These are phyloP conservation scores for Aplochiton taeniatus DNA, from an alignment of 2,797 vertebrate species.

Conservation along the genomic window DNA sequence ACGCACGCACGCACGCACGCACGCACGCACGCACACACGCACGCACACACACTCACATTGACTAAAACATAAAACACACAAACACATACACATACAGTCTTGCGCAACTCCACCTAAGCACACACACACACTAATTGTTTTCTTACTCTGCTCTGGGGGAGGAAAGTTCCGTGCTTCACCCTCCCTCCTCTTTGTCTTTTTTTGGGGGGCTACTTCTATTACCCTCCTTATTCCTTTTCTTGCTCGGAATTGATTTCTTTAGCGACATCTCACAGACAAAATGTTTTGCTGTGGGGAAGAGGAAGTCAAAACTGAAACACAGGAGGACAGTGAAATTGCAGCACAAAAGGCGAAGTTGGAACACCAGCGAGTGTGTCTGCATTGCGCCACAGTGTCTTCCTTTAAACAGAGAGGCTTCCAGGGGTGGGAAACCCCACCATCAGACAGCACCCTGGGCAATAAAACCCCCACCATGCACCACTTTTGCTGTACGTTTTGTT, in stretches of 20 bases:
- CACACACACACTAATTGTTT: slow-evolving; percentile 9
- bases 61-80: slow-evolving; percentile 15
- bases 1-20: slow-evolving; percentile 7
- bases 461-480: slow-evolving; percentile 60
- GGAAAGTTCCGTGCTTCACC: slow-evolving; percentile 15
- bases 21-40: slow-evolving; percentile 9
- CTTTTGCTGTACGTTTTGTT: slow-evolving; percentile 67
- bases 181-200: slow-evolving; percentile 17
- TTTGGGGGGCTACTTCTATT: too few relatives aligned
- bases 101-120: not conserved
- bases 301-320: slow-evolving; percentile 34
- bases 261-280: not conserved
- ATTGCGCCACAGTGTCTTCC: slow-evolving; percentile 51
- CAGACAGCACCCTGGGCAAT: slow-evolving; percentile 57
- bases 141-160: slow-evolving; percentile 3
- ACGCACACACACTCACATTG: slow-evolving; percentile 12
- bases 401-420: slow-evolving; percentile 61
- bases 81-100: slow-evolving; percentile 16
- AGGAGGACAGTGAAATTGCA: slow-evolving; percentile 47
- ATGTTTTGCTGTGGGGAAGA: slow-evolving; percentile 31
- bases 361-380: slow-evolving; percentile 49
- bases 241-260: not conserved
- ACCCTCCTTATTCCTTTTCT: slow-evolving; percentile 15
- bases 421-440: slow-evolving; percentile 59
- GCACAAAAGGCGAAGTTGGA: slow-evolving; percentile 52